A percentile compares a stretch with the other conserved stretches of the same genome.
Evolutionary conservation across 2,888 invertebrate species (phyloP).

Genomic region (Sesia bembeciformis): DNA sequence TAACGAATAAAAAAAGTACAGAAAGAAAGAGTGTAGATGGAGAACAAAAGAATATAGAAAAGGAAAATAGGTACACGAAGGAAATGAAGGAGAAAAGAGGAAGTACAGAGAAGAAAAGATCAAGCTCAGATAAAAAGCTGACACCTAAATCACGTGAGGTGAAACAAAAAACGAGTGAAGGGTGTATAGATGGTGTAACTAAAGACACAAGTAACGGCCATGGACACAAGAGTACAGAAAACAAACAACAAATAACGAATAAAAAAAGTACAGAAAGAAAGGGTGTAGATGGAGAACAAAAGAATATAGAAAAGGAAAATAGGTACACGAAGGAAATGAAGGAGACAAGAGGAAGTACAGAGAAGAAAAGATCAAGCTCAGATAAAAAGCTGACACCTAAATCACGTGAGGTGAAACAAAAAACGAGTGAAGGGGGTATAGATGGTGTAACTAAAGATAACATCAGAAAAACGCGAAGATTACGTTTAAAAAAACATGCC

Average conservation of each 20-base stretch:
- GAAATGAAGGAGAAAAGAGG: neutral
- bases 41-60: neutral
- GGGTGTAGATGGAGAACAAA: neutral
- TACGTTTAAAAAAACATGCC: too few relatives aligned
- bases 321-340: neutral
- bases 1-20: constrained; percentile 1
- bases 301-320: neutral
- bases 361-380: too few relatives aligned
- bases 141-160: too few relatives aligned
- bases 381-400: too few relatives aligned
- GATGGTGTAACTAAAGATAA: too few relatives aligned
- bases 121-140: too few relatives aligned
- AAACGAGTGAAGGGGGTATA: too few relatives aligned
- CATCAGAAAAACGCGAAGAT: neutral
- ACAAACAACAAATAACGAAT: neutral
- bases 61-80: neutral
- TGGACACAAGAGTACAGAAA: neutral
- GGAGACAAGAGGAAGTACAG: neutral
- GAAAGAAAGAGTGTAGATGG: neutral
- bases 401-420: too few relatives aligned
- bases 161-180: too few relatives aligned
- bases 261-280: constrained; percentile 3
- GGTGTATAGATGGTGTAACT: too few relatives aligned
- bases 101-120: too few relatives aligned
- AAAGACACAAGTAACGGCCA: too few relatives aligned